Conservation (phyloP, 2,113 vertebrate species). For the Sapayoa aenigma region DNA sequence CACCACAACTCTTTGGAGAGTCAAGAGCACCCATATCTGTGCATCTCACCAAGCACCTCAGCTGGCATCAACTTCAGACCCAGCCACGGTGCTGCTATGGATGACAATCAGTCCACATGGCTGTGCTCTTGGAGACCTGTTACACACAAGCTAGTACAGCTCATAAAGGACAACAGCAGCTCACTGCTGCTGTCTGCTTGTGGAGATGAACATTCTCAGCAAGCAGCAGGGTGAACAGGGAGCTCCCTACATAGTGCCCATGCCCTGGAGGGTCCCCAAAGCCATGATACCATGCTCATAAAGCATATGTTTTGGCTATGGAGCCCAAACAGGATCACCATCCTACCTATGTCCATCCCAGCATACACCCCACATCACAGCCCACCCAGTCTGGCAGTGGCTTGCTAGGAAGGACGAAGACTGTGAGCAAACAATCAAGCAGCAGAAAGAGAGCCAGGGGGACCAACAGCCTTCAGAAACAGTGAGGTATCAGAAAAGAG, state of each 20-base stretch:
- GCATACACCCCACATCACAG: background rate
- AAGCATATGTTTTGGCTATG: background rate
- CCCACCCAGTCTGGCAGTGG: background rate
- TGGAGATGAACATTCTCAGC: background rate
- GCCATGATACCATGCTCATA: background rate
- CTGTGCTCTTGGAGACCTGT: background rate
- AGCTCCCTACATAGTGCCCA: background rate
- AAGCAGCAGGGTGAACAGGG: background rate
- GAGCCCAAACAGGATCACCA: background rate
- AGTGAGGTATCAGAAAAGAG: background rate
- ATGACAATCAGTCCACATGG: background rate
- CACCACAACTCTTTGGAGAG: background rate
- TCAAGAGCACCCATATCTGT: fast-evolving
- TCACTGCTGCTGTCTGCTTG: background rate
- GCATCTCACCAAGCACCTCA: background rate
- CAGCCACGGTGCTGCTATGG: background rate
- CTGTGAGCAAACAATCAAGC: background rate
- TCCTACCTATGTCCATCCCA: background rate
- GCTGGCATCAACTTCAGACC: background rate
- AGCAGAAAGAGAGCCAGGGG: background rate
- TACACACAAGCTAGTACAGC: background rate
- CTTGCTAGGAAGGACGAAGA: background rate
- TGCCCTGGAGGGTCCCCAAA: background rate
- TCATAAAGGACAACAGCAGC: background rate
- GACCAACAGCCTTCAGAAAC: background rate